Base-by-base conservation (phyloP, 2,888 invertebrate species). In the Oscheius sp. region DNA sequence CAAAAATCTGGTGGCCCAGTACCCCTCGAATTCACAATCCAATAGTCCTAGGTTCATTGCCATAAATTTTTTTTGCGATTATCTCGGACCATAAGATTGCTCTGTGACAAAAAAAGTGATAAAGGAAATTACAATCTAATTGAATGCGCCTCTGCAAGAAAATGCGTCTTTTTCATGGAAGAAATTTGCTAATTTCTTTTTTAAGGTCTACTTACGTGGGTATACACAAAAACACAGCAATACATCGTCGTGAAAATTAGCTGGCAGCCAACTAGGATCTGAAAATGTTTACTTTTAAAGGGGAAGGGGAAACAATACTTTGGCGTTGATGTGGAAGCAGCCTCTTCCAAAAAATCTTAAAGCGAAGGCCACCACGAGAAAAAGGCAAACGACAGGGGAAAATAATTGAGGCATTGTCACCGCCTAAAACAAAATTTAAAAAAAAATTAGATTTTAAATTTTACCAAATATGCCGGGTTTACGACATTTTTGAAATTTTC, bases 231-330 rank as follows among this genome's bases (percentile, higher is more conserved):
- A 52, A 66, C 66, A 12, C 23, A 52, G 16, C 66, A 66, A 18
- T 66, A 66, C 49, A 66, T 66, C 2, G 66, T 52, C 9, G 66
- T 66, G 52, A 66, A 66, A 18, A 52, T 49, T 13, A 66, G 35
- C 35, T 66, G 66, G 52, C 66, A 52, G 49, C 25, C 46, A 0
- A 66, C 27, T 9, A 66, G 52, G 25, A 66, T 66, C 52, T 58
- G 27, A 25, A 58, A 58, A 23, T 49, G n/a, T n/a, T n/a, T n/a
- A n/a, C n/a, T n/a, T n/a, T n/a, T n/a, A n/a, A n/a, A n/a, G n/a
- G 49, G 16, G 49, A 18, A 49, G n/a, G 21, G 2, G 13, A 49
- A 49, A 49, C 23, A 23, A 2, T 2, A 58, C 58, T 27, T 66
- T 66, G n/a, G 46, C 46, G 18, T 66, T 66, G 3, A 18, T 46